A percentile compares a stretch with the other conserved stretches of the same genome.
Evolutionary conservation across 2,113 vertebrate genomes (phyloP).

Genomic region (Pelobates fuscus): DNA sequence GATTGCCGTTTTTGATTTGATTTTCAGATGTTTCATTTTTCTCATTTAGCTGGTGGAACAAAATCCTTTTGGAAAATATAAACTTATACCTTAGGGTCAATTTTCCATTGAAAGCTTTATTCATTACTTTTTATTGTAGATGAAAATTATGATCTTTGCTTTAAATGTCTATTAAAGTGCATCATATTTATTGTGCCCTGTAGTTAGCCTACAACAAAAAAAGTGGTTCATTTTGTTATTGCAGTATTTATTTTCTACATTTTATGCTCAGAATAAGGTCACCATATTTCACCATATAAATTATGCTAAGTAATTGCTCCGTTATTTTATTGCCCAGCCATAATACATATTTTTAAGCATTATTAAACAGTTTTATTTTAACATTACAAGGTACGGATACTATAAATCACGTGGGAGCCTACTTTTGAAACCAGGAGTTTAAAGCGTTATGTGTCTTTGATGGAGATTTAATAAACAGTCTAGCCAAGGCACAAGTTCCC

Average conservation of each 20-base stretch:
- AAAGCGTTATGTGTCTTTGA: constrained; percentile 74
- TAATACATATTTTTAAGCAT: constrained; percentile 66
- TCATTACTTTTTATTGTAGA: constrained; percentile 55
- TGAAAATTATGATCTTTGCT: constrained; percentile 65
- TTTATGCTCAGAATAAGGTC: constrained; percentile 78
- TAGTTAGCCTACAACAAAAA: constrained; percentile 64
- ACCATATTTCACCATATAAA: constrained; percentile 78
- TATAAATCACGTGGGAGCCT: constrained; percentile 73
- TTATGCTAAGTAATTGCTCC: constrained; percentile 82
- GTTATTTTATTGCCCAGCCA: constrained; percentile 78
- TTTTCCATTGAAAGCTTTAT: constrained; percentile 3
- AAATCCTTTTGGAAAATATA: constrained; percentile 5
- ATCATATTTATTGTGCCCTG: constrained; percentile 69
- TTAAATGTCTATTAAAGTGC: constrained; percentile 62
- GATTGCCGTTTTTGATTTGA: constrained; percentile 22
- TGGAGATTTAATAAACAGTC: constrained; percentile 78
- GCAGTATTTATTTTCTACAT: constrained; percentile 78
- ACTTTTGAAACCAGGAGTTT: constrained; percentile 67
- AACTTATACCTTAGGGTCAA: not conserved
- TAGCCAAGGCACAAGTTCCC: constrained; percentile 68
- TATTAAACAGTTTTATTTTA: constrained; percentile 75
- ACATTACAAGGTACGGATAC: constrained; percentile 58
- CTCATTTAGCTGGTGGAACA: not conserved
- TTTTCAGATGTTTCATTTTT: constrained; percentile 34
- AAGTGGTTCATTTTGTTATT: constrained; percentile 75